Evolutionary conservation across 2,797 vertebrate genomes (phyloP).

Genomic region (Peromyscus aztecus): DNA sequence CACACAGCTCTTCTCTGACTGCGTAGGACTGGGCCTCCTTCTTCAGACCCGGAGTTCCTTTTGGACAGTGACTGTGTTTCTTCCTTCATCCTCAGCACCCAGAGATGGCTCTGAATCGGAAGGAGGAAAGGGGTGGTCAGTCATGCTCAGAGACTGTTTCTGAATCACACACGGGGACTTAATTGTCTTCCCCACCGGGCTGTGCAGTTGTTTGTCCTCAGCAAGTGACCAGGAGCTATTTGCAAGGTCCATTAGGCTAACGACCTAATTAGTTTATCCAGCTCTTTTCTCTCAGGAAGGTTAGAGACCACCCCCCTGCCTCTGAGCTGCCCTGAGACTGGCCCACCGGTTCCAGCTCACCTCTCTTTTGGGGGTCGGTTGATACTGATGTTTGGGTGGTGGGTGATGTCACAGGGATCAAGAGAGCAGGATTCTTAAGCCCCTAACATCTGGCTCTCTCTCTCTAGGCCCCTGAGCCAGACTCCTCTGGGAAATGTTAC

Average conservation of each 20-base stretch:
- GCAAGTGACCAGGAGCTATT: slow-evolving; percentile 44
- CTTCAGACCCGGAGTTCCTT: not conserved
- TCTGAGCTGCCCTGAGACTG: not conserved
- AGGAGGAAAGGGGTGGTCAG: not conserved
- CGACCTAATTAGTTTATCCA: slow-evolving; percentile 9
- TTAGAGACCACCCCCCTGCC: not conserved
- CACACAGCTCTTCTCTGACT: fast-evolving
- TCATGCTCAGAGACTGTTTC: not conserved
- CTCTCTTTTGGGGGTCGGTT: not conserved
- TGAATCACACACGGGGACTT: not conserved
- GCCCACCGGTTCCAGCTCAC: not conserved
- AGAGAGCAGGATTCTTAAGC: not conserved
- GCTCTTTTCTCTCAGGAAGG: not conserved
- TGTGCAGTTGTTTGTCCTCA: slow-evolving; percentile 2
- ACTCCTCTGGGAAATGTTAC: slow-evolving; percentile 69
- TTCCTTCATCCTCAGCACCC: not conserved
- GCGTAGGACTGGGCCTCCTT: not conserved
- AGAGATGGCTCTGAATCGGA: not conserved
- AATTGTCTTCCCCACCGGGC: not conserved
- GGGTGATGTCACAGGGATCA: not conserved
- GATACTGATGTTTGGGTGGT: not conserved
- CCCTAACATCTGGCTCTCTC: not conserved
- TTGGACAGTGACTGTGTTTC: not conserved
- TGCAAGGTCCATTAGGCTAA: slow-evolving; percentile 44
- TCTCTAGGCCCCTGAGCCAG: not conserved